Percentiles rank a stretch among this genome's conserved stretches.
Conservation (phyloP, 2,113 vertebrate species). For the Pristiophorus japonicus region DNA sequence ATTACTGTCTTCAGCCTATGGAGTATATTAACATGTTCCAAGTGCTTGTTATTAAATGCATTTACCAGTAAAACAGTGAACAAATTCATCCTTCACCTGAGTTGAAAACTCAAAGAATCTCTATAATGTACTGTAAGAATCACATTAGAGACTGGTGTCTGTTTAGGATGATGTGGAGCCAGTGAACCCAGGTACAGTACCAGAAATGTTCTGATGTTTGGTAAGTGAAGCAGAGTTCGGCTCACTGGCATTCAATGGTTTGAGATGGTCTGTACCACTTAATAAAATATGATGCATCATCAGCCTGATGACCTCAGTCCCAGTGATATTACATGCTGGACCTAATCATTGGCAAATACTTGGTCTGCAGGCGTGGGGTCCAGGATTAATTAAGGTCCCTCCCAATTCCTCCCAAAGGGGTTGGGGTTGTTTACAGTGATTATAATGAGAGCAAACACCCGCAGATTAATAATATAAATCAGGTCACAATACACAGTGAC, state of each 20-base stretch:
- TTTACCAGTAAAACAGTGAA: background rate
- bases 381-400: background rate
- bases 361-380: background rate
- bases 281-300: background rate
- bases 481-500: background rate
- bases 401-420: background rate
- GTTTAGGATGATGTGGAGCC: background rate
- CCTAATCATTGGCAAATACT: background rate
- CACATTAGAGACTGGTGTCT: background rate
- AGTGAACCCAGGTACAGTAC: too few species aligned
- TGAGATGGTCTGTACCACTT: background rate
- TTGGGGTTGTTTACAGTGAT: background rate
- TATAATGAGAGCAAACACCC: background rate
- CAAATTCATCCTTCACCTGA: background rate
- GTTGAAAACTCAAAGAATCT: background rate
- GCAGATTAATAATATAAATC: background rate
- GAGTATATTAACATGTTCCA: background rate
- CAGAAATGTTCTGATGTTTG: background rate
- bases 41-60: background rate
- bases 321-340: background rate
- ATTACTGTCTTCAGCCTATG: background rate
- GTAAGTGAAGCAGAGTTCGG: background rate
- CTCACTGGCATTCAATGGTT: background rate
- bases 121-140: background rate
- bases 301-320: background rate